Percentiles rank a stretch among this genome's conserved stretches.
Conservation (phyloP, 1,140 invertebrate genomes). For the Oncopeltus fasciatus region DNA sequence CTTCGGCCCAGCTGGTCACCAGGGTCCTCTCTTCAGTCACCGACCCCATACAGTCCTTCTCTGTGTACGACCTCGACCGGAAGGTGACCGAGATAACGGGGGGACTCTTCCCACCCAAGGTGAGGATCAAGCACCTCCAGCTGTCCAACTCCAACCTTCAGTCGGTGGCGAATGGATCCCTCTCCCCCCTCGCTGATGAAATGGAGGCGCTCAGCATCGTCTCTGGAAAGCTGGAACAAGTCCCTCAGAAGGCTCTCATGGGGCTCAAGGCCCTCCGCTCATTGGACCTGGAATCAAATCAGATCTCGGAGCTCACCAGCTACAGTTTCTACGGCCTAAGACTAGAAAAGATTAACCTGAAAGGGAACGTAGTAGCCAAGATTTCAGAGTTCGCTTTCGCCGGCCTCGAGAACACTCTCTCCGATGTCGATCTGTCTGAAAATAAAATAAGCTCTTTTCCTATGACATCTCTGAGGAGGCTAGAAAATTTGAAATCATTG, state of each 20-base stretch:
- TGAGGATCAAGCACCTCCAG: conserved; percentile 62
- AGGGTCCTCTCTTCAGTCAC: conserved; percentile 38
- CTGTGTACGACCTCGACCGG: conserved; percentile 70
- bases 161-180: conserved; percentile 56
- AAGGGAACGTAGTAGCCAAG: conserved; percentile 61
- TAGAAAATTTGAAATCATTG: conserved; percentile 55
- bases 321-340: conserved; percentile 75
- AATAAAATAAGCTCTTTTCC: conserved; percentile 73
- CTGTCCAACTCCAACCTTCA: conserved; percentile 66
- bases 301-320: conserved; percentile 64
- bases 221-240: conserved; percentile 58
- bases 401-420: conserved; percentile 63
- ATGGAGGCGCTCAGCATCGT: conserved; percentile 68
- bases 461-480: conserved; percentile 54
- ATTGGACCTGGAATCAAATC: conserved; percentile 73
- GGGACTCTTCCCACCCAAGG: conserved; percentile 51
- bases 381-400: conserved; percentile 73
- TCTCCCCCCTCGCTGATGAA: conserved; percentile 52
- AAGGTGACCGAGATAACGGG: conserved; percentile 51
- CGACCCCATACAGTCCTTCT: conserved; percentile 58
- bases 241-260: conserved; percentile 67
- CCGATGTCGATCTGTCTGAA: conserved; percentile 69
- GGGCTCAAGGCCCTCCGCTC: conserved; percentile 53
- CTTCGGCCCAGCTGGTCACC: conserved; percentile 42
- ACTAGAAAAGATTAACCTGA: conserved; percentile 66